These are phyloP conservation scores for Watsonalla cultraria DNA, from an alignment of 2,888 invertebrate genomes.

Conservation along the genomic window DNA sequence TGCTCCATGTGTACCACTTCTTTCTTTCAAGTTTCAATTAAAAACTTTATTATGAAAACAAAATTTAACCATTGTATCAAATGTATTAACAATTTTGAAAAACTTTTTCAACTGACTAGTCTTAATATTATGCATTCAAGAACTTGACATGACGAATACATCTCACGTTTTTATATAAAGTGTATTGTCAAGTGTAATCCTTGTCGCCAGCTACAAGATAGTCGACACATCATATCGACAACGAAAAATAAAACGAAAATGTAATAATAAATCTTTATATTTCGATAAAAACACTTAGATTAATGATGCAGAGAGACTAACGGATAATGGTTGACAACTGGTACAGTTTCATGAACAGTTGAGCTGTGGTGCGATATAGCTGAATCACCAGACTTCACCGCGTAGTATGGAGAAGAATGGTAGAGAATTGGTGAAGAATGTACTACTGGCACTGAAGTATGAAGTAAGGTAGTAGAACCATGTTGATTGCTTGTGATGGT, in stretches of 20 bases:
- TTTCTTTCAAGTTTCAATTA: too few species aligned
- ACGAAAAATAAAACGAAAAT: not conserved
- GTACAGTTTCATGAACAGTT: slow-evolving; percentile 59
- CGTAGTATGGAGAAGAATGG: slow-evolving; percentile 37
- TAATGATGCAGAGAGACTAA: slow-evolving; percentile 44
- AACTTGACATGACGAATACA: too few species aligned
- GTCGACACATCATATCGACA: not conserved
- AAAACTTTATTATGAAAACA: too few species aligned
- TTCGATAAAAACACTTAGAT: slow-evolving; percentile 13
- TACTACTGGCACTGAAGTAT: slow-evolving; percentile 21
- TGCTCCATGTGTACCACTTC: too few species aligned
- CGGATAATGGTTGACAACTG: slow-evolving; percentile 39
- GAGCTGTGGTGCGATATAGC: slow-evolving; percentile 72
- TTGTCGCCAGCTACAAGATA: too few species aligned
- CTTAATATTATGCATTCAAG: too few species aligned
- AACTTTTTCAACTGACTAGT: too few species aligned
- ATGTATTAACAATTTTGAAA: too few species aligned
- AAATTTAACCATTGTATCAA: too few species aligned
- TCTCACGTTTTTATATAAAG: too few species aligned
- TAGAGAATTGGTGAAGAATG: slow-evolving; percentile 38
- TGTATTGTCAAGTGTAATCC: too few species aligned
- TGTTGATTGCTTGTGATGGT: slow-evolving; percentile 46
- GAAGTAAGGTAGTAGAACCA: slow-evolving; percentile 29
- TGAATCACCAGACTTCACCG: slow-evolving; percentile 52
- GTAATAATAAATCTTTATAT: slow-evolving; percentile 15